A percentile compares a stretch with the other conserved stretches of the same genome.
These are phyloP conservation scores for Penaeus japonicus DNA, from an alignment of 1,140 invertebrate species.

Conservation along the genomic window DNA sequence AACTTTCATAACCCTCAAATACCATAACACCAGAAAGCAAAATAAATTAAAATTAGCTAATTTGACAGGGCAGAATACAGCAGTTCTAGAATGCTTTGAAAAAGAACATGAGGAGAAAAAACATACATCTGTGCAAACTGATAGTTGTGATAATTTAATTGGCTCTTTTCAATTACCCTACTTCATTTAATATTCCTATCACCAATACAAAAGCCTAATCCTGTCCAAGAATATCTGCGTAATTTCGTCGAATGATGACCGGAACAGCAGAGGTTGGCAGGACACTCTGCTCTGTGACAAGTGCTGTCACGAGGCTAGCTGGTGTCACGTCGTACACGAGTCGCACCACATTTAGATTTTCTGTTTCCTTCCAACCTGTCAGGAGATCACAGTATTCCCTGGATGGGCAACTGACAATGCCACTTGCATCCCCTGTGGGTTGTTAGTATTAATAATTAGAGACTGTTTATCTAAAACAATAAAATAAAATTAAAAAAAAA, in stretches of 20 bases:
- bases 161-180: too few relatives aligned
- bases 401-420: slow-evolving; percentile 27
- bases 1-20: too few relatives aligned
- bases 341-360: slow-evolving; percentile 65
- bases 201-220: background rate
- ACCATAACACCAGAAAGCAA: too few relatives aligned
- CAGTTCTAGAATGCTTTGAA: too few relatives aligned
- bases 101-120: too few relatives aligned
- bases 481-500: background rate
- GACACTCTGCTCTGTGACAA: slow-evolving; percentile 67
- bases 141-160: too few relatives aligned
- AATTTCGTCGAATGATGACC: slow-evolving; percentile 64
- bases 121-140: too few relatives aligned
- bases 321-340: slow-evolving; percentile 68
- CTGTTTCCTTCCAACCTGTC: slow-evolving; percentile 62
- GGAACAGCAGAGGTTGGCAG: slow-evolving; percentile 68
- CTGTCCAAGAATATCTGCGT: slow-evolving; percentile 49
- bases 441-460: too few relatives aligned
- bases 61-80: too few relatives aligned
- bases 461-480: too few relatives aligned
- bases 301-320: slow-evolving; percentile 65
- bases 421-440: slow-evolving; percentile 35
- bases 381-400: slow-evolving; percentile 55
- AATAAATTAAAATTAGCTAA: too few relatives aligned
- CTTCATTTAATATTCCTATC: too few relatives aligned